Percentiles rank a stretch among this genome's conserved stretches.
These are phyloP conservation scores for Rosalia funebris DNA, from an alignment of 2,888 invertebrate species.

Conservation along the genomic window DNA sequence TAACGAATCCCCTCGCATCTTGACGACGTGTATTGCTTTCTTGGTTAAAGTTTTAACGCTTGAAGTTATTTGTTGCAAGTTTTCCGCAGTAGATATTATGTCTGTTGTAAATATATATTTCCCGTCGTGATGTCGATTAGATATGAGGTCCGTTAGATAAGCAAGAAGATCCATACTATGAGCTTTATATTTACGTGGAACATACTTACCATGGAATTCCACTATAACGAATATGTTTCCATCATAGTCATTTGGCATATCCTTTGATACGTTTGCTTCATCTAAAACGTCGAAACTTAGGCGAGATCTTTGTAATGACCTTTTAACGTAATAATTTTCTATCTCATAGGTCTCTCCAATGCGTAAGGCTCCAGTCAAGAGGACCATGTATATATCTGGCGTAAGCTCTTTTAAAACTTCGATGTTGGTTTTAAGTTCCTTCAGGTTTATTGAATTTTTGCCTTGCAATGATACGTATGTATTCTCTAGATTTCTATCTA, in stretches of 20 bases:
- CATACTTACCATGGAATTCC: neutral
- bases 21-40: conserved; percentile 6
- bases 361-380: neutral
- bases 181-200: neutral
- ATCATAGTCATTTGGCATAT: neutral
- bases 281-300: conserved; percentile 4
- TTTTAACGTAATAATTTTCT: conserved; percentile 21
- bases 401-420: conserved; percentile 3
- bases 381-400: conserved; percentile 13
- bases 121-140: neutral
- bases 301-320: conserved; percentile 1
- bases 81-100: neutral
- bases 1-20: neutral
- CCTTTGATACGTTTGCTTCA: conserved; percentile 5
- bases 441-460: neutral
- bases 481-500: conserved; percentile 1
- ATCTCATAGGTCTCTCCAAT: conserved; percentile 8
- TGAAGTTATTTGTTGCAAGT: neutral
- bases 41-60: neutral
- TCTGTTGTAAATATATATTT: conserved; percentile 7
- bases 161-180: neutral
- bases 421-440: neutral
- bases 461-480: conserved; percentile 11
- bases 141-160: neutral
- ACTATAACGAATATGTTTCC: conserved; percentile 19